Percentiles rank a stretch among this genome's conserved stretches.
These are phyloP conservation scores for Bombus breviceps DNA, from an alignment of 1,140 invertebrate genomes.

Conservation along the genomic window DNA sequence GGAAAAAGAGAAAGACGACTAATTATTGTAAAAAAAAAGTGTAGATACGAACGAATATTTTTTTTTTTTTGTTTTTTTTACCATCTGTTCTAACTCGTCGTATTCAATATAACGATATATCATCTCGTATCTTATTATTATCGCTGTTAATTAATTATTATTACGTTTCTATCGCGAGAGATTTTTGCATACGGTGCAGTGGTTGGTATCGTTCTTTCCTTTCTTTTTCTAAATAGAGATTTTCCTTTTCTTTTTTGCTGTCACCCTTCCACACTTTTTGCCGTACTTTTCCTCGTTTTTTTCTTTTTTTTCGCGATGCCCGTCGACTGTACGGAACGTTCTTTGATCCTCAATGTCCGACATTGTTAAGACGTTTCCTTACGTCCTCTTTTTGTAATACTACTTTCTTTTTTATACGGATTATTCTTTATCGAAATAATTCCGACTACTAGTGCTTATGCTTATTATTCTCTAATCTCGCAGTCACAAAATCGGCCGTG, in stretches of 20 bases:
- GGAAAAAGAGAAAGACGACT: slow-evolving; percentile 29
- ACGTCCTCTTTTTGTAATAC: slow-evolving; percentile 10
- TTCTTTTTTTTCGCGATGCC: slow-evolving; percentile 20
- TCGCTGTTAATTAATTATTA: slow-evolving; percentile 62
- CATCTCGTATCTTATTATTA: slow-evolving; percentile 64
- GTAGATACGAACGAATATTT: slow-evolving; percentile 71
- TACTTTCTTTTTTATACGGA: slow-evolving; percentile 22
- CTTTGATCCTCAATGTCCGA: slow-evolving; percentile 15
- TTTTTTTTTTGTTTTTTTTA: slow-evolving; percentile 64
- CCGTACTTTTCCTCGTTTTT: background rate
- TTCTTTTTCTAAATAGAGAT: slow-evolving; percentile 45
- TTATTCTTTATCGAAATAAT: slow-evolving; percentile 49
- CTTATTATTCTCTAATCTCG: slow-evolving; percentile 73
- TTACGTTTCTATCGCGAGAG: slow-evolving; percentile 63
- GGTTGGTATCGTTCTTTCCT: slow-evolving; percentile 53
- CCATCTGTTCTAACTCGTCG: slow-evolving; percentile 57
- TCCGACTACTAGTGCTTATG: slow-evolving; percentile 62
- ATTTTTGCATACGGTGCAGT: slow-evolving; percentile 65
- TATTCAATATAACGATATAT: slow-evolving; percentile 59
- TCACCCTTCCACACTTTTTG: slow-evolving; percentile 18
- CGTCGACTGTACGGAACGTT: slow-evolving; percentile 41
- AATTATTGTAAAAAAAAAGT: slow-evolving; percentile 58
- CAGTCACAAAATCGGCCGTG: slow-evolving; percentile 79
- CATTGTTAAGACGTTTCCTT: slow-evolving; percentile 46
- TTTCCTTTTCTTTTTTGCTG: slow-evolving; percentile 25